These are phyloP conservation scores for Carassius carassius DNA, from an alignment of 2,113 vertebrate genomes.

Conservation along the genomic window DNA sequence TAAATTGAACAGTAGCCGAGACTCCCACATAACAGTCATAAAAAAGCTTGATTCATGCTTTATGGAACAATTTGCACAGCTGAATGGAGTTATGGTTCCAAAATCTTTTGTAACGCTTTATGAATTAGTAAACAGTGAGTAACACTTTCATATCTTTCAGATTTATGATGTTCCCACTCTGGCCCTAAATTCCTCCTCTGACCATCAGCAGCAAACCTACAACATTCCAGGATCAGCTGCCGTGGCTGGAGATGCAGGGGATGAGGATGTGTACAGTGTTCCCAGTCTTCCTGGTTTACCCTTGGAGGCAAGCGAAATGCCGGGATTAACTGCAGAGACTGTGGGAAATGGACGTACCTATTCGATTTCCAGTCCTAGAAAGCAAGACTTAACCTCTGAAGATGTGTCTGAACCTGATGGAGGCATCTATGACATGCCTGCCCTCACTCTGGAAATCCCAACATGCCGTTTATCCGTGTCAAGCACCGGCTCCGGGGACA, in stretches of 20 bases:
- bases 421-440: conserved; percentile 86
- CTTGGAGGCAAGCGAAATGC: conserved; percentile 69
- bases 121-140: background rate
- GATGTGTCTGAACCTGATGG: conserved; percentile 69
- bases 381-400: conserved; percentile 54
- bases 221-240: conserved; percentile 64
- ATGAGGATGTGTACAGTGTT: conserved; percentile 79
- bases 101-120: background rate
- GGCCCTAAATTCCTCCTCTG: conserved; percentile 63
- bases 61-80: background rate
- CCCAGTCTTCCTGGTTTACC: conserved; percentile 76
- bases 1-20: background rate
- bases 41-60: conserved; percentile 11
- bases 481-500: conserved; percentile 76
- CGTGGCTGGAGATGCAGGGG: conserved; percentile 57
- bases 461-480: conserved; percentile 74
- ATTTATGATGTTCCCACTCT: conserved; percentile 85
- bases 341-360: conserved; percentile 62
- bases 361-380: conserved; percentile 68
- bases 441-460: conserved; percentile 71
- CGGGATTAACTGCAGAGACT: conserved; percentile 48
- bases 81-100: background rate
- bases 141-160: conserved; percentile 62
- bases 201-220: conserved; percentile 64
- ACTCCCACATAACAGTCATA: conserved; percentile 22